These are phyloP conservation scores for Drosophila siamana DNA, from an alignment of 2,888 invertebrate species.

Conservation along the genomic window DNA sequence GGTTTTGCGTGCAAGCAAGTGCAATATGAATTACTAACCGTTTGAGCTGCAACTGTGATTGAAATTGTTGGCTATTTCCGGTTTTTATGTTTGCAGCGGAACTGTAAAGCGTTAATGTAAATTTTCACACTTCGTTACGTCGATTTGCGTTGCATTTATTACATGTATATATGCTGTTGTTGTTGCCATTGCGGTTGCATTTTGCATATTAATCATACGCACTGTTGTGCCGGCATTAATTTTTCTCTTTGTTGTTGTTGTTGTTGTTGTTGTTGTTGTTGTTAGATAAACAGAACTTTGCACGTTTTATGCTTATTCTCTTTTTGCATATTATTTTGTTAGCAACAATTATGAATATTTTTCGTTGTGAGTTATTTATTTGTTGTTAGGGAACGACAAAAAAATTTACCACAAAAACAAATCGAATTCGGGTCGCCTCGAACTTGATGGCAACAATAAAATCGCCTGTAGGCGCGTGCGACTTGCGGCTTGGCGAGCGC, in stretches of 20 bases:
- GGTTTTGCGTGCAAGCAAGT: background rate
- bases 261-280: slow-evolving; percentile 3
- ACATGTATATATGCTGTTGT: slow-evolving; percentile 11
- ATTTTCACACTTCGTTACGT: slow-evolving; percentile 47
- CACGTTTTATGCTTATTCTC: slow-evolving; percentile 18
- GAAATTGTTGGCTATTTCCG: slow-evolving; percentile 29
- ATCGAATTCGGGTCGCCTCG: slow-evolving; percentile 13
- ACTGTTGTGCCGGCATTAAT: slow-evolving; percentile 48
- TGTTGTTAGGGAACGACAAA: slow-evolving; percentile 27
- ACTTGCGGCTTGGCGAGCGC: too few species aligned
- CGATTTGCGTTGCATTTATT: slow-evolving; percentile 17
- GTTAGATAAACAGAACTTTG: slow-evolving; percentile 24
- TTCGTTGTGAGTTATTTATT: slow-evolving; percentile 12
- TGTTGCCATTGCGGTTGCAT: slow-evolving; percentile 30
- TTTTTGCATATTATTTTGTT: background rate
- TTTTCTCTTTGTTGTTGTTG: background rate
- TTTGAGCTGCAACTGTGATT: slow-evolving; percentile 8
- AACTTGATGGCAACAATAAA: background rate
- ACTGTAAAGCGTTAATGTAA: slow-evolving; percentile 38
- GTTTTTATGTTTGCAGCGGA: slow-evolving; percentile 17
- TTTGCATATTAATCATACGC: slow-evolving; percentile 40
- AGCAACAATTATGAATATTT: slow-evolving; percentile 1
- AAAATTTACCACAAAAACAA: slow-evolving; percentile 50
- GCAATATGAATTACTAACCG: slow-evolving; percentile 37
- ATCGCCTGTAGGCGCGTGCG: slow-evolving; percentile 17